A percentile compares a stretch with the other conserved stretches of the same genome.
phyloP scores from a whole-genome alignment of 2,113 vertebrate species.

The Empidonax alnorum region DNA sequence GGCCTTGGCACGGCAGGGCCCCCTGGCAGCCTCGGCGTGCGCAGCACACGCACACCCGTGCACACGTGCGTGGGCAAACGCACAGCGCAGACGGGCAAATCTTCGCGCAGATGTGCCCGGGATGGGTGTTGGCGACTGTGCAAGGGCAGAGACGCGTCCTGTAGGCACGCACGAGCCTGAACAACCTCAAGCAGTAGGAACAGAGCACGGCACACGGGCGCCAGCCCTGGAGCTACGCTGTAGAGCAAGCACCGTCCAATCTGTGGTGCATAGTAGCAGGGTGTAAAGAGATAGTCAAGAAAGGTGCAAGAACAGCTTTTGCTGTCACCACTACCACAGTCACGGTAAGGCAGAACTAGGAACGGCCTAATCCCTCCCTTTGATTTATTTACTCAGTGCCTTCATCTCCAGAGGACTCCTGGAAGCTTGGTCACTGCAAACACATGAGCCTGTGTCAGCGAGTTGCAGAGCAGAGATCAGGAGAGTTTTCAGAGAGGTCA shows the following conservation, averaged over 20 bases:
- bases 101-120: rapidly evolving
- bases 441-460: not conserved
- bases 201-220: rapidly evolving
- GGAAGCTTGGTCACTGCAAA: not conserved
- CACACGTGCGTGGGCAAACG: rapidly evolving
- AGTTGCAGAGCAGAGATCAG: not conserved
- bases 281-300: too few species aligned
- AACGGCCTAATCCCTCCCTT: not conserved
- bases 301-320: not conserved
- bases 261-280: rapidly evolving
- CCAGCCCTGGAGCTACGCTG: not conserved
- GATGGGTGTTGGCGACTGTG: not conserved
- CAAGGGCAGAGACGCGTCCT: not conserved
- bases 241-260: rapidly evolving
- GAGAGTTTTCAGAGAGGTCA: not conserved
- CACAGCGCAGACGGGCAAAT: rapidly evolving
- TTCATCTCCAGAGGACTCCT: not conserved
- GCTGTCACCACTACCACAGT: not conserved
- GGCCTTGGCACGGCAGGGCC: not conserved
- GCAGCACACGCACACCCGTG: rapidly evolving
- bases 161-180: not conserved
- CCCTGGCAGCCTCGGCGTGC: not conserved
- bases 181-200: not conserved
- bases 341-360: not conserved
- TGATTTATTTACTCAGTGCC: not conserved